Conservation (phyloP, 2,113 vertebrate species). For the Heliornis fulica region DNA sequence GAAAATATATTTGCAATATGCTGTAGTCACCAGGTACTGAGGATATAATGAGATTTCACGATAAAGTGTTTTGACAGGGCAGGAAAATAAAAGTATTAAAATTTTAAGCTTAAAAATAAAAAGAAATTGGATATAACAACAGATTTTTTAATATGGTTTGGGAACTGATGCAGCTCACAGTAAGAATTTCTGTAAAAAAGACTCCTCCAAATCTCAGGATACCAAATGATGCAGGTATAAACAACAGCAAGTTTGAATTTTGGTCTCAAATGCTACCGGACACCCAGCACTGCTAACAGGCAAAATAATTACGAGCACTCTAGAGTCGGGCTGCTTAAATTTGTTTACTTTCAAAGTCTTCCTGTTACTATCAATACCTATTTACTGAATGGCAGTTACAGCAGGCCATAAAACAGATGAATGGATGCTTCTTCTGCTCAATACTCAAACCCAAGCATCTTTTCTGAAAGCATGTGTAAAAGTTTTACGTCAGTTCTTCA, state of each 20-base stretch:
- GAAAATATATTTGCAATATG: constrained; percentile 16
- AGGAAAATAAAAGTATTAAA: background rate
- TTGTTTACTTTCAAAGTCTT: background rate
- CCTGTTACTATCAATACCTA: background rate
- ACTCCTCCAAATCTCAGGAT: background rate
- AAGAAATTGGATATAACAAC: background rate
- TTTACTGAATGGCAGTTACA: background rate
- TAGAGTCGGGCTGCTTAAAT: background rate
- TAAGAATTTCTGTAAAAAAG: background rate
- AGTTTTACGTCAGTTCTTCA: background rate
- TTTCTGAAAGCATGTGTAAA: background rate
- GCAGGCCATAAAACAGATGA: background rate
- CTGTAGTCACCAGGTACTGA: background rate
- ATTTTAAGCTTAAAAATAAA: background rate
- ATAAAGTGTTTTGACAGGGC: background rate
- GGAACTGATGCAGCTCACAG: background rate
- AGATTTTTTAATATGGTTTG: background rate
- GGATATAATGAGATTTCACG: background rate
- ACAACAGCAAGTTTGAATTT: background rate
- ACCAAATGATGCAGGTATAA: background rate
- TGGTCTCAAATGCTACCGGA: background rate
- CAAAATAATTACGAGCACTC: background rate
- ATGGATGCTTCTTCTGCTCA: background rate
- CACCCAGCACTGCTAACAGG: background rate
- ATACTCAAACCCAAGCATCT: background rate